These are phyloP conservation scores for Drosophila kohkoa DNA, from an alignment of 1,140 invertebrate species.

Conservation along the genomic window DNA sequence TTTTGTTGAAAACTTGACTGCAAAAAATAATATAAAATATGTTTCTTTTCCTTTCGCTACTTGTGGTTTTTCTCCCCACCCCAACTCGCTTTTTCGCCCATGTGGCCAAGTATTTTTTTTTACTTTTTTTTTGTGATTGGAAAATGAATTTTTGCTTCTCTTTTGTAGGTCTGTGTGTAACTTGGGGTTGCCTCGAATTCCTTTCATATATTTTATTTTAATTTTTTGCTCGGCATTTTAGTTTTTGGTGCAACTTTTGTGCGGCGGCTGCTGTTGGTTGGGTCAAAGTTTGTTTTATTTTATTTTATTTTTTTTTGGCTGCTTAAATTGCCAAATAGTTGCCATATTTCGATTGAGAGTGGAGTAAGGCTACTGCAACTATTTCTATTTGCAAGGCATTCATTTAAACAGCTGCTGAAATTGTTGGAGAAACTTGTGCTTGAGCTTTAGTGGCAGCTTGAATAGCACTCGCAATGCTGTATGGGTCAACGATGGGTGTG, in stretches of 20 bases:
- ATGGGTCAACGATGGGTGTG: neutral
- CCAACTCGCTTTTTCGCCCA: constrained; percentile 16
- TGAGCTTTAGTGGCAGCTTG: constrained; percentile 16
- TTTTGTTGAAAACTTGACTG: neutral
- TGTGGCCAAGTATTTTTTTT: constrained; percentile 19
- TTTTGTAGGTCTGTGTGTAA: constrained; percentile 29
- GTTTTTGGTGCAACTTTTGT: constrained; percentile 64
- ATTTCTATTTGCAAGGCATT: constrained; percentile 62
- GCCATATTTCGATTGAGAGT: constrained; percentile 39
- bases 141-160: constrained; percentile 64
- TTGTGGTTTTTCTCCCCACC: constrained; percentile 62
- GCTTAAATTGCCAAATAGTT: constrained; percentile 66
- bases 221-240: constrained; percentile 20
- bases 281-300: constrained; percentile 43
- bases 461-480: constrained; percentile 2
- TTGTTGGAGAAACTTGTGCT: constrained; percentile 34
- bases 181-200: constrained; percentile 32
- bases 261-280: constrained; percentile 45
- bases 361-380: constrained; percentile 42
- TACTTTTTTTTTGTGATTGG: constrained; percentile 61
- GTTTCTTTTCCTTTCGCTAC: constrained; percentile 37
- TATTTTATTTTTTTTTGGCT: constrained; percentile 23
- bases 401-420: constrained; percentile 59
- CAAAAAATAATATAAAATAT: constrained; percentile 12
- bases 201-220: constrained; percentile 24